Base-by-base conservation (phyloP, 2,888 invertebrate species). In the Ochropleura leucogaster region DNA sequence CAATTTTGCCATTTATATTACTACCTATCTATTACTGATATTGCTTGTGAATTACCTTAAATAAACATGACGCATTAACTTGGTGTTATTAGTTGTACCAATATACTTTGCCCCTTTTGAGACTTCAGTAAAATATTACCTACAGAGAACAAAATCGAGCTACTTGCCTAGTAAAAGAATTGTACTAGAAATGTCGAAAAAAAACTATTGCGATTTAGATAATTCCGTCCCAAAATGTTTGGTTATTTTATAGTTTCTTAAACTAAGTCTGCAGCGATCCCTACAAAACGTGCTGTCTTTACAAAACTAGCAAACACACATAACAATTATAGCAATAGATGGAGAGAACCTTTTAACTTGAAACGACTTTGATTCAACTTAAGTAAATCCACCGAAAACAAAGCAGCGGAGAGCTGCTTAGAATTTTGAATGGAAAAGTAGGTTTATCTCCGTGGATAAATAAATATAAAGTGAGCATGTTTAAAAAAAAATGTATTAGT, bases 341-440 rank as follows among this genome's bases (percentile, higher is more conserved):
- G 12, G 20, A 79, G 74, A 59, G 40, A 57, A 67, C 72, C 74
- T 81, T 76, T 80, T 78, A 77, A 81, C 76, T 77, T 75, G 68
- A 78, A 85, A 79, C 68, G 74, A 79, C 75, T 76, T 84, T 74
- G 76, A 74, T 79, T 80, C 69, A 80, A 78, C 78, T 79, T 83
- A 82, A 76, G 81, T 79, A 83, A 86, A 85, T 82, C 75, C 83
- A 78, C 78, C 60, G 70, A 83, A 85, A 82, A 85, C 77, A 82
- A 83, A 86, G 77, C 82, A 83, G 74, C 74, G 67, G 65, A 79
- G 83, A 79, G 77, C 83, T 78, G 69, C 76, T 83, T 86, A 80
- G 79, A 83, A 86, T 83, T 70, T 83, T 83, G 84, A 82, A 85
- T 82, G 47, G 77, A 66, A 68, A 80, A 83, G 80, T 79, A 79